Conservation (phyloP, 2,797 vertebrate species). For the Sparus aurata region DNA sequence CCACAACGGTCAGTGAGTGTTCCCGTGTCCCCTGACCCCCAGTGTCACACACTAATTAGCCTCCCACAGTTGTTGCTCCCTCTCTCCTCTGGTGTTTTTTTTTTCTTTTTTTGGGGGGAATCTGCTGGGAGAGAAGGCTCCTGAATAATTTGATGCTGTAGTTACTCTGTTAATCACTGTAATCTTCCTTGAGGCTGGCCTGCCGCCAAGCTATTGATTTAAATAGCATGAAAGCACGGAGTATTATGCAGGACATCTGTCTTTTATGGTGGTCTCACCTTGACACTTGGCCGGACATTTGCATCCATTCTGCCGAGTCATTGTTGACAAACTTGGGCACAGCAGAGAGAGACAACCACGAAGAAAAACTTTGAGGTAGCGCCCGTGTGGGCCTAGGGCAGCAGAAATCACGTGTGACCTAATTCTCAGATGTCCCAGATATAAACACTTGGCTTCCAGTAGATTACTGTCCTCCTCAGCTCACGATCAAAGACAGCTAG, state of each 20-base stretch:
- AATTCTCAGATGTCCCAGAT: constrained; percentile 79
- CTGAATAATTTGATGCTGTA: constrained; percentile 21
- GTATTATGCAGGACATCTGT: constrained; percentile 55
- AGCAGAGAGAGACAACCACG: constrained; percentile 29
- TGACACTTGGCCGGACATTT: constrained; percentile 62
- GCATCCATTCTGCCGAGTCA: constrained; percentile 67
- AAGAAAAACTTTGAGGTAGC: constrained; percentile 67
- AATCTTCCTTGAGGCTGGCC: constrained; percentile 50
- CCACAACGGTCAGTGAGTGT: background rate
- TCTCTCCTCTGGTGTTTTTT: constrained; percentile 1
- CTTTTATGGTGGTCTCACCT: constrained; percentile 62
- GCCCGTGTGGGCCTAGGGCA: constrained; percentile 59
- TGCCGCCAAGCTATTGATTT: constrained; percentile 58
- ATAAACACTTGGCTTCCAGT: constrained; percentile 78
- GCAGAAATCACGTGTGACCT: constrained; percentile 76
- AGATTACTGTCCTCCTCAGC: constrained; percentile 76
- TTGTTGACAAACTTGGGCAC: constrained; percentile 58
- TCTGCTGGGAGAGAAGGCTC: background rate
- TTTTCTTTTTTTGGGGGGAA: background rate
- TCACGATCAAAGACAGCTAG: constrained; percentile 72
- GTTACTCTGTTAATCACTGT: constrained; percentile 45
- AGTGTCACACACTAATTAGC: background rate
- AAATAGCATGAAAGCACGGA: constrained; percentile 42
- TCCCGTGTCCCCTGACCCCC: background rate
- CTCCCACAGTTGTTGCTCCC: background rate